A percentile compares a stretch with the other conserved stretches of the same genome.
Conservation (phyloP, 2,113 vertebrate species). For the Malurus alboscapulatus region DNA sequence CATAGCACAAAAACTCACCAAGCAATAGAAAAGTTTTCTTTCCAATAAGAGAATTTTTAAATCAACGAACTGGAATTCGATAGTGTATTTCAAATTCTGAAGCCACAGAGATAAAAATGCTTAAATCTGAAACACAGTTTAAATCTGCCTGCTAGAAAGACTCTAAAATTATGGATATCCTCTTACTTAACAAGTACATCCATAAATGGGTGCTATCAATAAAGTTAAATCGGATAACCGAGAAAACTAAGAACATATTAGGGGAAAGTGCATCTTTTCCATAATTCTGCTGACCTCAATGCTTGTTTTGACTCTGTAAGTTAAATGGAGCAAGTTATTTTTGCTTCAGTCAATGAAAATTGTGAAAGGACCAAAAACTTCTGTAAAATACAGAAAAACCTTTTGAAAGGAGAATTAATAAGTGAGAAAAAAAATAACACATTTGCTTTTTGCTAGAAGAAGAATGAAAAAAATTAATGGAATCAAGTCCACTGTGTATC, state of each 20-base stretch:
- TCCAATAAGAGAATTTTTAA: background rate
- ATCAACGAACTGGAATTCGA: background rate
- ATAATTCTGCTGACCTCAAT: background rate
- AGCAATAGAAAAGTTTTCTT: conserved; percentile 3
- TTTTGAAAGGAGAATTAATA: background rate
- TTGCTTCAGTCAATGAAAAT: background rate
- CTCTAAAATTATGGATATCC: background rate
- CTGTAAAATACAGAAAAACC: background rate
- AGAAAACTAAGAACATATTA: background rate
- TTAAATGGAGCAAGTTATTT: background rate
- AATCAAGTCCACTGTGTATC: background rate
- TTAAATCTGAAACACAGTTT: background rate
- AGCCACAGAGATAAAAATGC: background rate
- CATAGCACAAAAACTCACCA: background rate
- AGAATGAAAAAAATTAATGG: background rate
- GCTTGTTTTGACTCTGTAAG: background rate
- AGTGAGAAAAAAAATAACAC: background rate
- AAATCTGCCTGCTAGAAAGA: background rate
- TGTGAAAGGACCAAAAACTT: background rate
- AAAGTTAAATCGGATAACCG: background rate
- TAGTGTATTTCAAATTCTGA: background rate
- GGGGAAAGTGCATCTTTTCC: background rate
- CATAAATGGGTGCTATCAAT: background rate
- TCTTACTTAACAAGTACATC: background rate
- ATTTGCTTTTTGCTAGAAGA: background rate